Evolutionary conservation across 2,113 vertebrate genomes (phyloP), one percentile per base, ranked within the genome.

Genomic region (Donacobius atricapilla): DNA sequence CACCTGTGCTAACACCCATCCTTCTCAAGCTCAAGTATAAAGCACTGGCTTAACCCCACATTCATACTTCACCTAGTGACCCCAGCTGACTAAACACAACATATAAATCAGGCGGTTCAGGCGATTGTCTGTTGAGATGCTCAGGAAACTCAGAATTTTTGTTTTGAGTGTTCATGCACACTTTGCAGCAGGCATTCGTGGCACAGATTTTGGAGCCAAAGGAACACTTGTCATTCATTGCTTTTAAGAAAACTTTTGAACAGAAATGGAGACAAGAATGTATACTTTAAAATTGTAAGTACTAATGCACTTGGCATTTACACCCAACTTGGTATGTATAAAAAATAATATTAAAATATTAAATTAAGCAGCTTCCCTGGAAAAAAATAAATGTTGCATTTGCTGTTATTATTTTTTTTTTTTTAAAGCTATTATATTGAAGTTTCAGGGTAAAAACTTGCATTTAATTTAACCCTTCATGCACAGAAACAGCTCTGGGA

Each of bases 301-400:
- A 60, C 16, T 54, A n/a, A 77, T 42, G 39, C 15, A 85, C 65
- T 57, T 61, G n/a, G 66, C 54, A 73, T 84, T 69, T 79, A 89
- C 33, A 57, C 31, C 25, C 28, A 31, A 44, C 6, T 57, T 77
- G 6, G 23, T 27, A 78, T 27, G 48, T 69, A 85, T 80, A 65
- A 90, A 91, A 58, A 90, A 75, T 76, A 93, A 31, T 45, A 24
- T 48, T 40, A 4, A 66, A 48, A 73, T 73, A 45, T 21, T 35
- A 60, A 92, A 83, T 69, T 91, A 75, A 82, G 82, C 44, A 45
- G 78, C 69, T 94, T 96, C 83, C 75, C 83, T 92, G 53, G 84
- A 53, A 93, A 97, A 96, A 94, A 94, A 92, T 39, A 24, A 76
- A 51, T 48, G 86, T 39, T 53, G 44, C 42, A 83, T 91, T 77